Base-by-base conservation (phyloP, 2,113 vertebrate species). In the Tor tambroides region DNA sequence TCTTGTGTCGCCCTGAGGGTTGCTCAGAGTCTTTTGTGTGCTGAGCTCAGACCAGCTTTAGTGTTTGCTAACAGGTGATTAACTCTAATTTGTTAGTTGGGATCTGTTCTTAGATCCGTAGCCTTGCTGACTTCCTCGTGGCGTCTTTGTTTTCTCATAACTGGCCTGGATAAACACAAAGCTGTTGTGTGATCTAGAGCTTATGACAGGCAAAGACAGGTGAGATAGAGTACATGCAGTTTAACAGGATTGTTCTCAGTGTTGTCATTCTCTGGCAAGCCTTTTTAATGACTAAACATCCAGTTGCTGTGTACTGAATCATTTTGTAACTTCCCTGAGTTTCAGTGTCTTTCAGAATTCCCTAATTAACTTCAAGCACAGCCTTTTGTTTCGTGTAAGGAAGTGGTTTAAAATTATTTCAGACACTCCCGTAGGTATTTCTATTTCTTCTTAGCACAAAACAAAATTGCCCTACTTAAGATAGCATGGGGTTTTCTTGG, bases 171-270 rank as follows among this genome's bases (percentile, higher is more conserved):
- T 63, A 26, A 80, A 28, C 56, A 28, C 56, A 26, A 1, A 7
- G 1, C 32, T 80, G 78, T 41, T 3, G 23, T 63, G 54, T 26
- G 32, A 46, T 46, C 43, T 46, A 46, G 43, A 46, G 43, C 11
- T 79, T 9, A 49, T 59, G 54, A 26, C 30, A 69, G 65, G 6
- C 65, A 35, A 35, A 69, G 3, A 11, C 43, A 80, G 35, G 54
- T 41, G 11, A 63, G 23, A 54, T 54, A 46, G 9, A 46, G n/a
- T 4, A 5, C 35, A 26, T 61, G 78, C 23, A 26, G 30, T 80
- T 80, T 26, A 80, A 15, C 78, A 26, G 38, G 56, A 80, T 61
- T 63, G 32, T 41, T 80, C 56, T 80, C 54, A 1, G 32, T 63
- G 21, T 19, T 26, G 6, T 12, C 76, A 79, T 79, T 56, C 51